phyloP scores from a whole-genome alignment of 2,113 vertebrate species.

The Esox niger region DNA sequence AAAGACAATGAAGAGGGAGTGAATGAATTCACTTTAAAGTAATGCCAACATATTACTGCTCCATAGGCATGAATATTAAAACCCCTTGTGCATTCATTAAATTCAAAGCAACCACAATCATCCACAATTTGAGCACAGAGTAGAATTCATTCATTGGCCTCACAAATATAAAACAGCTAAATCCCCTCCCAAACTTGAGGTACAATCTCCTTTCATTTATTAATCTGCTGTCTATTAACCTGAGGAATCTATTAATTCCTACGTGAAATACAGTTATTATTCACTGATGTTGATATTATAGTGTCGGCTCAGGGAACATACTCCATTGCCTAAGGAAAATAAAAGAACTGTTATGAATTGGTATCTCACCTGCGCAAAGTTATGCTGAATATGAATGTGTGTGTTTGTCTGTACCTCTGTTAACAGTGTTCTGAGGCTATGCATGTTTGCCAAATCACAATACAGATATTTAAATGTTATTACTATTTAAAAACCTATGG shows the following conservation, averaged over 20 bases:
- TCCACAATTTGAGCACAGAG: conserved; percentile 56
- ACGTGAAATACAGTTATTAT: conserved; percentile 43
- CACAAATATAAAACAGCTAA: conserved; percentile 52
- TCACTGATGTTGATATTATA: conserved; percentile 45
- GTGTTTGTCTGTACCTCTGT: too few relatives aligned
- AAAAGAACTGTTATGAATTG: too few relatives aligned
- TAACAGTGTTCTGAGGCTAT: too few relatives aligned
- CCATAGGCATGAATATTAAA: conserved; percentile 65
- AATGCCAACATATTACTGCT: conserved; percentile 65
- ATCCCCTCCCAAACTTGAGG: conserved; percentile 39
- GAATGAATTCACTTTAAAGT: conserved; percentile 59
- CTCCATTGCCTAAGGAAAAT: conserved; percentile 10
- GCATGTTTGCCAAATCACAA: background rate
- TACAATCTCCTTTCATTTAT: conserved; percentile 44
- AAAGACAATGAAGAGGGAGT: conserved; percentile 54
- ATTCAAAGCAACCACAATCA: conserved; percentile 47
- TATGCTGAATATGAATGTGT: too few relatives aligned
- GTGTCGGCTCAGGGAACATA: conserved; percentile 26
- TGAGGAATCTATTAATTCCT: conserved; percentile 54
- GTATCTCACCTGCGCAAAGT: too few relatives aligned
- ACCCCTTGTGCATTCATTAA: conserved; percentile 67
- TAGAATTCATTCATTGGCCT: conserved; percentile 57
- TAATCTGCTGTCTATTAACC: conserved; percentile 58
- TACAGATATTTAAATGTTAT: too few relatives aligned
- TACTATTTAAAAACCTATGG: too few relatives aligned